Evolutionary conservation across 1,140 invertebrate genomes (phyloP).

Genomic region (Diorhabda elongata): DNA sequence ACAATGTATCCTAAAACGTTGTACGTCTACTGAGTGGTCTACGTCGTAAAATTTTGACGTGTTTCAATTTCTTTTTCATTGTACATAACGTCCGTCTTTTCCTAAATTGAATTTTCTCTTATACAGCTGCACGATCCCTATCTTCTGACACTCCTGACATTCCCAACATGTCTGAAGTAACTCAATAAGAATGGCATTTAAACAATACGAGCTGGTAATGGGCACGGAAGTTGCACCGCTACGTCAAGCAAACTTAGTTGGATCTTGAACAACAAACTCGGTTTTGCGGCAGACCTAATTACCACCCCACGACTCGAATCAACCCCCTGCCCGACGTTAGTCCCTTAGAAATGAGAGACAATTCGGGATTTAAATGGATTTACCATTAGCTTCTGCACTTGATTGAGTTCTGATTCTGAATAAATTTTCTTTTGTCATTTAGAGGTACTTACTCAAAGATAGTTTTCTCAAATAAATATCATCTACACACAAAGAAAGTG

Average conservation of each 20-base stretch:
- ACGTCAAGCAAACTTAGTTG: constrained; percentile 25
- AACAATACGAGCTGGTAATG: constrained; percentile 24
- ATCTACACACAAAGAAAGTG: too few species aligned
- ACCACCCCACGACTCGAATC: constrained; percentile 9
- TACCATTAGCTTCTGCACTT: constrained; percentile 1
- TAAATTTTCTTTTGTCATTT: constrained; percentile 1
- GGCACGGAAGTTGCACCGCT: constrained; percentile 20
- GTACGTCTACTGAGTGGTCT: neutral
- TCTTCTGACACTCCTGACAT: constrained; percentile 6
- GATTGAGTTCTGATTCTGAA: constrained; percentile 9
- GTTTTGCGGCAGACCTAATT: constrained; percentile 19
- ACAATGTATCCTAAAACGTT: constrained; percentile 2
- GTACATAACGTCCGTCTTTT: neutral
- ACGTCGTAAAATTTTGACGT: neutral
- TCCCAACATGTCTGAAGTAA: constrained; percentile 12
- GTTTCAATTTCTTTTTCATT: neutral
- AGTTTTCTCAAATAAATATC: too few species aligned
- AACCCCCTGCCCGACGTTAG: neutral
- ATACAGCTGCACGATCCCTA: neutral
- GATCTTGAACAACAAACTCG: constrained; percentile 23
- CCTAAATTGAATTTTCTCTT: neutral
- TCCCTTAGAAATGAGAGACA: neutral
- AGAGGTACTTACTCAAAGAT: too few species aligned
- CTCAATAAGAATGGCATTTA: constrained; percentile 26
- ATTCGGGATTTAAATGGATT: neutral